These are phyloP conservation scores for Spheniscus humboldti DNA, from an alignment of 2,797 vertebrate species.

Conservation along the genomic window DNA sequence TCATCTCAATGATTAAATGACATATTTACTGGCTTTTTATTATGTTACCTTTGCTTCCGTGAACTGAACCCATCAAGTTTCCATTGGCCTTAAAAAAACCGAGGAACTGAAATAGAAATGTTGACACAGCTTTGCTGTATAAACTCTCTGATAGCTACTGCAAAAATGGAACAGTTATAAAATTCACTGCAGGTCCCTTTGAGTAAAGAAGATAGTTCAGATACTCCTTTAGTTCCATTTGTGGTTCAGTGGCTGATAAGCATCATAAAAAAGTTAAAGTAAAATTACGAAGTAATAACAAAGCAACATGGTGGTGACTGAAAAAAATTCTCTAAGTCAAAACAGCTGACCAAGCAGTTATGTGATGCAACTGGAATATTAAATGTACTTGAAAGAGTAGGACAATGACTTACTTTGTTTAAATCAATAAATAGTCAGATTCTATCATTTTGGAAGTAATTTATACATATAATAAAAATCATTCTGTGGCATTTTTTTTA, in stretches of 20 bases:
- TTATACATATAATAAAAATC: neutral
- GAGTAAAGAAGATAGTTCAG: neutral
- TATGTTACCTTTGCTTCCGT: conserved; percentile 34
- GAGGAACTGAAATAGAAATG: conserved; percentile 47
- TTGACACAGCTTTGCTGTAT: conserved; percentile 56
- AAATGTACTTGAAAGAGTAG: neutral
- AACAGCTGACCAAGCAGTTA: neutral
- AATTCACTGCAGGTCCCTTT: neutral
- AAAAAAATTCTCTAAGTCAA: neutral
- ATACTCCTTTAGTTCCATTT: neutral
- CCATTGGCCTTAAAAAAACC: conserved; percentile 40
- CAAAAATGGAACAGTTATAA: conserved; percentile 32
- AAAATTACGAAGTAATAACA: neutral
- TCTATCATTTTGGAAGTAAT: neutral
- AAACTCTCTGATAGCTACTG: conserved; percentile 38
- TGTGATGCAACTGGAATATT: neutral
- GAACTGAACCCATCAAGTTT: conserved; percentile 49
- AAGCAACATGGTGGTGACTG: neutral
- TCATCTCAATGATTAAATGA: conserved; percentile 26
- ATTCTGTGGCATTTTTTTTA: neutral
- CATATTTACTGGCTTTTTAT: conserved; percentile 47
- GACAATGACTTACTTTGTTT: neutral
- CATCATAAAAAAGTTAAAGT: neutral
- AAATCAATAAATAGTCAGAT: neutral
- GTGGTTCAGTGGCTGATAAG: neutral